Evolutionary conservation across 2,888 invertebrate genomes (phyloP), one percentile per base, ranked within the genome.

Genomic region (Megalurothrips usitatus): DNA sequence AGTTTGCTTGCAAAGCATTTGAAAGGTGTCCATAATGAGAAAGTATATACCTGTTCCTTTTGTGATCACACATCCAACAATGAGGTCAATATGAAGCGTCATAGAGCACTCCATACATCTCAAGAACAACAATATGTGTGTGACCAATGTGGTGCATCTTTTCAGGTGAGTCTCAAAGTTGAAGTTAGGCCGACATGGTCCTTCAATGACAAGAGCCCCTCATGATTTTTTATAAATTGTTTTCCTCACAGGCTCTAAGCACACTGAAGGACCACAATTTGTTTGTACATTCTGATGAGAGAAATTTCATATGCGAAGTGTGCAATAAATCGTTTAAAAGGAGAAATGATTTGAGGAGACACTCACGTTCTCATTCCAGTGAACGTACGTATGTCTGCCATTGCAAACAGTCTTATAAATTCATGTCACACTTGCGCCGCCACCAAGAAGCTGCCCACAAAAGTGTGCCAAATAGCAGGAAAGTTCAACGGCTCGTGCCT

Each of bases 371-470:
- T 26, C 68, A 75, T 26, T 75, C 68, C 10, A 26, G 23, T 12
- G 68, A 75, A 4, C 68, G 68, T 12, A 75, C 1, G 10, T 75
- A 75, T 75, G 68, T 75, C 12, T 75, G 68, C 23, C 68, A 75
- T 75, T 75, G 68, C 26, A 75, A 75, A 12, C 68, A 75, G 68
- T 75, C 68, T 26, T 75, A 75, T 26, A 75, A 75, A 75, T 75
- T 75, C 26, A 75, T 75, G 68, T 75, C 68, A 12, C 68, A 75
- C 68, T 26, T 75, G 68, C 68, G 68, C 26, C 68, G 68, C 12
- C 68, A 75, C 12, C 68, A 75, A 26, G 68, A 75, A 26, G 26
- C 68, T 9, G 68, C 68, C 6, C 68, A 75, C 26, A 75, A 75
- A 75, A 75, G 23, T 23, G 68, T 75, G 23, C 68, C 68, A 23